These are phyloP conservation scores for Monoplex corrugatus DNA, from an alignment of 2,888 invertebrate genomes.

Conservation along the genomic window DNA sequence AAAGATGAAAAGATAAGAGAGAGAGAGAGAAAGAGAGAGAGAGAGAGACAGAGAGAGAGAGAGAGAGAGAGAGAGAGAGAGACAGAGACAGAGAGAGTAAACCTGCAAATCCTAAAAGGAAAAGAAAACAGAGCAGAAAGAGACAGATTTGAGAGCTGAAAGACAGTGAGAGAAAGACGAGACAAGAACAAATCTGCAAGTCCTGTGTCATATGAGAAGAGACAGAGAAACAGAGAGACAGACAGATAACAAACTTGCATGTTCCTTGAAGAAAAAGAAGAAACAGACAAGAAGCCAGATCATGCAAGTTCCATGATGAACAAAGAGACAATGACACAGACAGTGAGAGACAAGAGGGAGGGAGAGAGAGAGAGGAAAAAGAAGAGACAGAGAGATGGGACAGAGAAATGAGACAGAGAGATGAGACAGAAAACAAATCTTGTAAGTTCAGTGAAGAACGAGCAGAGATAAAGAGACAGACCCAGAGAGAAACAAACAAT, in stretches of 20 bases:
- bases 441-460: neutral
- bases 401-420: neutral
- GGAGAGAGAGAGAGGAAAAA: neutral
- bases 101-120: too few relatives aligned
- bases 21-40: slow-evolving; percentile 5
- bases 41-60: slow-evolving; percentile 38
- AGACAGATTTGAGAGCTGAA: neutral
- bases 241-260: too few relatives aligned
- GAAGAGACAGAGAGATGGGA: neutral
- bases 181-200: neutral
- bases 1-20: neutral
- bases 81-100: too few relatives aligned
- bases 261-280: too few relatives aligned
- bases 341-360: neutral
- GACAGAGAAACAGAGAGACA: neutral
- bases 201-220: too few relatives aligned
- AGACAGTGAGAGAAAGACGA: neutral
- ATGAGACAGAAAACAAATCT: neutral
- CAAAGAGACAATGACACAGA: neutral
- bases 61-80: slow-evolving; percentile 4
- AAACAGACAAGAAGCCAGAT: too few relatives aligned
- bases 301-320: too few relatives aligned
- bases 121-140: neutral
- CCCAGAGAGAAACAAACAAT: neutral
- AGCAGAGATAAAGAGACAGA: neutral